Percentiles rank a stretch among this genome's conserved stretches.
These are phyloP conservation scores for Tethea ocularis DNA, from an alignment of 2,888 invertebrate genomes.

Conservation along the genomic window DNA sequence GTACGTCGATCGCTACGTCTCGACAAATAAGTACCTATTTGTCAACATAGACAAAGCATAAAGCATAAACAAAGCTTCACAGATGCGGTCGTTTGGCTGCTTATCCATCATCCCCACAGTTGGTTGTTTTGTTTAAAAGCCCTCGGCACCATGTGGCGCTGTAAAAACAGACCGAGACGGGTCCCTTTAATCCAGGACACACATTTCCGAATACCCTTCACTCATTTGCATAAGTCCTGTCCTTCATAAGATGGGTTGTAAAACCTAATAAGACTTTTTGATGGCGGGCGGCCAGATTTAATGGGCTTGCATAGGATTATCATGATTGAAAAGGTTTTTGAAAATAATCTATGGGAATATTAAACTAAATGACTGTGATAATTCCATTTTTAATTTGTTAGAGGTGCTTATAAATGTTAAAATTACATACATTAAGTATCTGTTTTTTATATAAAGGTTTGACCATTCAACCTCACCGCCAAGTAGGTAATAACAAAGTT, in stretches of 20 bases:
- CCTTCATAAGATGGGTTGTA: conserved; percentile 72
- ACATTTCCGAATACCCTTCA: conserved; percentile 64
- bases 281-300: conserved; percentile 61
- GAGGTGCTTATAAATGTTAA: too few relatives aligned
- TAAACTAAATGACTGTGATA: neutral
- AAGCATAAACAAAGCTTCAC: conserved; percentile 20
- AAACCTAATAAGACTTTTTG: conserved; percentile 71
- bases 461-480: too few relatives aligned
- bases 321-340: conserved; percentile 35
- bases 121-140: conserved; percentile 58
- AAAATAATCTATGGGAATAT: conserved; percentile 1
- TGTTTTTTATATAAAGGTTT: too few relatives aligned
- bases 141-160: conserved; percentile 70
- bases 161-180: conserved; percentile 69
- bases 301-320: conserved; percentile 54
- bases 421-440: too few relatives aligned
- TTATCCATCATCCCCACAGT: conserved; percentile 41
- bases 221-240: conserved; percentile 79
- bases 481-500: too few relatives aligned
- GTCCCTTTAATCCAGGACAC: conserved; percentile 69
- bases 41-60: neutral
- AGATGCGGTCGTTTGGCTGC: conserved; percentile 41
- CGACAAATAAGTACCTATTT: neutral
- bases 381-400: too few relatives aligned
- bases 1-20: neutral